Evolutionary conservation across 2,888 invertebrate species (phyloP).

Genomic region (Marronus borbonicus): DNA sequence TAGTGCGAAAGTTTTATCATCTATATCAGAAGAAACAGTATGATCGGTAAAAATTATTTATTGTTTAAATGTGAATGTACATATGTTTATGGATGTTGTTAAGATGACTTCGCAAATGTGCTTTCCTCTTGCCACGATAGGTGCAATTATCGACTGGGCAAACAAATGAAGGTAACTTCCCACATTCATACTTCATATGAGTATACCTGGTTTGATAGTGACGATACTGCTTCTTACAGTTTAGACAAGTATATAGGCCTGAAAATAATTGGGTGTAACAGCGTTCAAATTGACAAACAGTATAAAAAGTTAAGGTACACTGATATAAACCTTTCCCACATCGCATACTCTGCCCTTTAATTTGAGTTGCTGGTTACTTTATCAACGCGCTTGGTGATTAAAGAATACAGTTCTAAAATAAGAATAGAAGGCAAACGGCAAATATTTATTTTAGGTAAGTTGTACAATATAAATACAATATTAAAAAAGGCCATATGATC

Average conservation of each 20-base stretch:
- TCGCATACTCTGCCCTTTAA: not conserved
- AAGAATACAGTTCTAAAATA: not conserved
- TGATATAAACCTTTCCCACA: not conserved
- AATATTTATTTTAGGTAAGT: slow-evolving; percentile 10
- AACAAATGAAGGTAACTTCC: slow-evolving; percentile 59
- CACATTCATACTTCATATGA: slow-evolving; percentile 57
- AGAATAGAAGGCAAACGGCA: not conserved
- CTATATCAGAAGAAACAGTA: too few relatives aligned
- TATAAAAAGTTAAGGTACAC: not conserved
- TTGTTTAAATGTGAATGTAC: slow-evolving; percentile 28
- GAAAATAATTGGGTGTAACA: slow-evolving; percentile 37
- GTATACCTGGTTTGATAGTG: slow-evolving; percentile 53
- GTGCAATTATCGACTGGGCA: slow-evolving; percentile 59
- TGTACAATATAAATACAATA: slow-evolving; percentile 12
- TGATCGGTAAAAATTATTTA: too few relatives aligned
- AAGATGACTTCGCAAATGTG: slow-evolving; percentile 51
- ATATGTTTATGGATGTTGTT: slow-evolving; percentile 49
- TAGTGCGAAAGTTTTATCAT: too few relatives aligned
- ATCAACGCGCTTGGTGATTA: too few relatives aligned
- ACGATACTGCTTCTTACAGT: slow-evolving; percentile 54
- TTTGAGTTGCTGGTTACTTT: not conserved
- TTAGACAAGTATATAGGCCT: slow-evolving; percentile 52
- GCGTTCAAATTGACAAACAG: not conserved
- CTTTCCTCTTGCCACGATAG: slow-evolving; percentile 54
- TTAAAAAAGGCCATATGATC: not conserved